Percentiles rank a stretch among this genome's conserved stretches.
These are phyloP conservation scores for Tachina grossa DNA, from an alignment of 2,888 invertebrate genomes.

Conservation along the genomic window DNA sequence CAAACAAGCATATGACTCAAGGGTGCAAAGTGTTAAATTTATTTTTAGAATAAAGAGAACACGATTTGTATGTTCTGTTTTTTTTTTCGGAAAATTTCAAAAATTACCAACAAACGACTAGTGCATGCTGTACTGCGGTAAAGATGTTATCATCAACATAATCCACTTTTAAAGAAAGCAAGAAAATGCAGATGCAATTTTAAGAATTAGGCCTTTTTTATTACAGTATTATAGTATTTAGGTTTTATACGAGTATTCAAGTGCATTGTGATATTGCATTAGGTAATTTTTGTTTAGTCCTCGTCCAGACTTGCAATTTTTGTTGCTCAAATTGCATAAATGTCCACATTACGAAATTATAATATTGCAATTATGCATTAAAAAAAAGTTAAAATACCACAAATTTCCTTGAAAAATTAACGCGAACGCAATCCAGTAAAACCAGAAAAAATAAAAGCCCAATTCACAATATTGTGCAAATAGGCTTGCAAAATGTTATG, in stretches of 20 bases:
- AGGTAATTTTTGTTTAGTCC: neutral
- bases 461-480: too few species aligned
- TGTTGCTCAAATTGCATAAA: too few species aligned
- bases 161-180: slow-evolving; percentile 38
- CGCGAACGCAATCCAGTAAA: too few species aligned
- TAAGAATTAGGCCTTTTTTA: neutral
- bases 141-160: slow-evolving; percentile 47
- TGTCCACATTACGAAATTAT: too few species aligned
- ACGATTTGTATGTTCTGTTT: slow-evolving; percentile 12
- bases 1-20: slow-evolving; percentile 37
- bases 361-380: too few species aligned
- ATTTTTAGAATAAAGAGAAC: neutral
- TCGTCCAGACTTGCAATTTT: too few species aligned
- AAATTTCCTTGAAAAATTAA: too few species aligned
- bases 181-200: slow-evolving; percentile 28
- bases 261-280: neutral
- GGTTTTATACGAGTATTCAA: neutral
- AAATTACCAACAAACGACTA: neutral
- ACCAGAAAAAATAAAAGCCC: too few species aligned
- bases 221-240: neutral
- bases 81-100: neutral
- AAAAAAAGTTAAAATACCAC: too few species aligned
- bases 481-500: too few species aligned
- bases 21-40: slow-evolving; percentile 30
- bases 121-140: slow-evolving; percentile 40